These are phyloP conservation scores for Medauroidea extradentata DNA, from an alignment of 1,140 invertebrate species.

Conservation along the genomic window DNA sequence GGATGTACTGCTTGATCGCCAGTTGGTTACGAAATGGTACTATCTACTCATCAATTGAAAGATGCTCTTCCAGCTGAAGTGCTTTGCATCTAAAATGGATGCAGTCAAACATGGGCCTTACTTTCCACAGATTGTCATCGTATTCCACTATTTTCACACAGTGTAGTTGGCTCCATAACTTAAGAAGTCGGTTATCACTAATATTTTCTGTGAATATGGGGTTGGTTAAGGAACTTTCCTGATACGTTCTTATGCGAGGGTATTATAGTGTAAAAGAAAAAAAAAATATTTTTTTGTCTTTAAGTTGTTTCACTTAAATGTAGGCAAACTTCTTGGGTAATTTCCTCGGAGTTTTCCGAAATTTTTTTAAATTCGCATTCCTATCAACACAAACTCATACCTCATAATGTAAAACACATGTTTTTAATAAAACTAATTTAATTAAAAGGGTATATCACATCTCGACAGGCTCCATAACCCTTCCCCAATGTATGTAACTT, in stretches of 20 bases:
- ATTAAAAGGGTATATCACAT: too few species aligned
- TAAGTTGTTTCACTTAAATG: too few species aligned
- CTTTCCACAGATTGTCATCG: constrained; percentile 10
- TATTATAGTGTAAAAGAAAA: constrained; percentile 6
- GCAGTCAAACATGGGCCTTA: constrained; percentile 9
- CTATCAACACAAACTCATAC: too few species aligned
- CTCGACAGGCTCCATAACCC: too few species aligned
- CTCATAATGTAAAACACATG: too few species aligned
- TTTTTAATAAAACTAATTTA: too few species aligned
- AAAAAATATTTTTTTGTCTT: too few species aligned
- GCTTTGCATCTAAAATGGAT: neutral
- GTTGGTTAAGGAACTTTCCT: constrained; percentile 7
- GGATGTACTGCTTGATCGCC: neutral
- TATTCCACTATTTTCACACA: too few species aligned
- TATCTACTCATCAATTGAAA: constrained; percentile 15
- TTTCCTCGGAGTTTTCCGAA: too few species aligned
- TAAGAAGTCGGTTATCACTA: constrained; percentile 1
- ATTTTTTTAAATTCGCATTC: too few species aligned
- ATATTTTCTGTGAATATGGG: constrained; percentile 5
- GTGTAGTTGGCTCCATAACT: neutral
- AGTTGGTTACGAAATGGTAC: constrained; percentile 9
- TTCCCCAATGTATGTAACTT: too few species aligned
- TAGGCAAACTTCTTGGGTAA: too few species aligned
- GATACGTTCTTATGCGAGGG: constrained; percentile 6
- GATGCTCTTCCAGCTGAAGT: constrained; percentile 3